Evolutionary conservation across 2,113 vertebrate genomes (phyloP).

Genomic region (Psammodynastes pulverulentus): DNA sequence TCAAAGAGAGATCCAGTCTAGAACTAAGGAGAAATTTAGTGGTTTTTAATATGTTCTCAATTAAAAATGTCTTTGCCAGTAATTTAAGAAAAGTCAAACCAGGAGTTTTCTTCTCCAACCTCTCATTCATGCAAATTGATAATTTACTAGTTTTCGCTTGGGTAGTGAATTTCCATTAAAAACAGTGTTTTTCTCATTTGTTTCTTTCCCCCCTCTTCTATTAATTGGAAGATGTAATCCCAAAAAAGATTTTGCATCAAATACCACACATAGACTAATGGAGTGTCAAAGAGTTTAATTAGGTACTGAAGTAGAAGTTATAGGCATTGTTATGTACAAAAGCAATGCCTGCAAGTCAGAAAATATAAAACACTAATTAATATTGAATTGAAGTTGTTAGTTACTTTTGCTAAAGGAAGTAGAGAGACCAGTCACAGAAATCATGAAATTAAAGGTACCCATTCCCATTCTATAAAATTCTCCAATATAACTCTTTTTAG

Average conservation of each 20-base stretch:
- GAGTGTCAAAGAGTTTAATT: conserved; percentile 1
- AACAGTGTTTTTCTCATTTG: background rate
- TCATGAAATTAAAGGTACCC: background rate
- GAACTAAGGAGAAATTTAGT: no score
- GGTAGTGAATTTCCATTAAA: background rate
- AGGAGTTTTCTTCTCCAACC: background rate
- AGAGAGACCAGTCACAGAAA: background rate
- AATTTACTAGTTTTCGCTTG: background rate
- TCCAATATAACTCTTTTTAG: background rate
- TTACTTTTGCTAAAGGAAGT: background rate
- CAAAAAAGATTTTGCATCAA: conserved; percentile 35
- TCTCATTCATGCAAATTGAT: background rate
- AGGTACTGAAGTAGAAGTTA: conserved; percentile 20
- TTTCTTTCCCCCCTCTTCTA: background rate
- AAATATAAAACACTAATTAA: conserved; percentile 14
- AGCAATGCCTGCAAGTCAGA: conserved; percentile 26
- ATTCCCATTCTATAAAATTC: background rate
- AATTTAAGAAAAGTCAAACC: background rate
- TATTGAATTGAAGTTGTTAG: background rate
- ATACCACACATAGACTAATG: background rate
- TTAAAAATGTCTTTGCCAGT: conserved; percentile 2
- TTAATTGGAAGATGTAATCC: background rate
- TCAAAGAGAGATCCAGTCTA: no score
- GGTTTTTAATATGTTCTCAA: no score
- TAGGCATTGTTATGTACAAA: rapidly evolving